Percentiles rank a stretch among this genome's conserved stretches.
Conservation (phyloP, 1,140 invertebrate genomes). For the Pachypsylla venusta region DNA sequence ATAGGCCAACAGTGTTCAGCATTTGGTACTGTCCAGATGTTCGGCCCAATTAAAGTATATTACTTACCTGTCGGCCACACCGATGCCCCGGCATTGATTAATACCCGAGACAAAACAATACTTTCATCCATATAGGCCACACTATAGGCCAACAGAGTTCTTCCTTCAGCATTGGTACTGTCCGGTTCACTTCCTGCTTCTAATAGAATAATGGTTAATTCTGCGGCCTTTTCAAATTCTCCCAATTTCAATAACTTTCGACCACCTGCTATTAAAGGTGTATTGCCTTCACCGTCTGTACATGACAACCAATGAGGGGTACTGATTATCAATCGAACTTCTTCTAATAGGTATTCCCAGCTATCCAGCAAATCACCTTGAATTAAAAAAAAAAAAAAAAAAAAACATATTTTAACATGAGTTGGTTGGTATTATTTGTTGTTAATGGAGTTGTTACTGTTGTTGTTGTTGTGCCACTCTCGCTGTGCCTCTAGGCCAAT, state of each 20-base stretch:
- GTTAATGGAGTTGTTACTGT: too few species aligned
- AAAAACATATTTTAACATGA: too few species aligned
- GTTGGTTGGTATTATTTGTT: too few species aligned
- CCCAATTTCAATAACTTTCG: constrained; percentile 25
- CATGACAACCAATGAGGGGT: constrained; percentile 12
- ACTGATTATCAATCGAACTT: neutral
- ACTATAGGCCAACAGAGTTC: constrained; percentile 28
- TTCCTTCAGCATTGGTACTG: constrained; percentile 25
- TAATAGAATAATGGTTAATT: constrained; percentile 24
- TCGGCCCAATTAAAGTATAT: too few species aligned
- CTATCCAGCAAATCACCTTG: neutral
- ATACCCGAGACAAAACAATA: constrained; percentile 26
- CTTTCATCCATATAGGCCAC: constrained; percentile 28
- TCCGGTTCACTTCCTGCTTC: constrained; percentile 27
- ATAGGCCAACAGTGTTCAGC: constrained; percentile 28
- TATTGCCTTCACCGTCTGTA: constrained; percentile 32
- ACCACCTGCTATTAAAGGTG: constrained; percentile 30
- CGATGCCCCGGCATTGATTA: constrained; percentile 28
- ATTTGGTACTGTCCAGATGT: constrained; percentile 26
- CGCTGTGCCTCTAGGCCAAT: too few species aligned
- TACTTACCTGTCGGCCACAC: constrained; percentile 26
- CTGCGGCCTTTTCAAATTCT: constrained; percentile 24
- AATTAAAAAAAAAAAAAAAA: too few species aligned
- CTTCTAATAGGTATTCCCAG: neutral
- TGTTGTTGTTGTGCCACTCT: too few species aligned